Evolutionary conservation across 2,888 invertebrate species (phyloP).

Genomic region (Cataglyphis cursor): DNA sequence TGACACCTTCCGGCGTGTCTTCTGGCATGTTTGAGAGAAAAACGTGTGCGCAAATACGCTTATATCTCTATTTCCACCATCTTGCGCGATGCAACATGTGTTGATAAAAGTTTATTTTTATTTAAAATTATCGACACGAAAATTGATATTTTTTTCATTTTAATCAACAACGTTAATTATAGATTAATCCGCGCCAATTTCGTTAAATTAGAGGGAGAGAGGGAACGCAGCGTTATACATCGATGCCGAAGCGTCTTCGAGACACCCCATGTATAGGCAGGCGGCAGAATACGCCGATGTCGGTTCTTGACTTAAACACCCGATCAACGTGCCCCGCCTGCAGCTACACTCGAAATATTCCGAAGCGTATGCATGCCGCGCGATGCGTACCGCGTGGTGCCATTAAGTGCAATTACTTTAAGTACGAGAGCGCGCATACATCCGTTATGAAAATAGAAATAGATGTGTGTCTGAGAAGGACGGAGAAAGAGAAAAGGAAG

Average conservation of each 20-base stretch:
- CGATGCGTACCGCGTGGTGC: slow-evolving; percentile 52
- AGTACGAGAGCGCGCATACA: slow-evolving; percentile 62
- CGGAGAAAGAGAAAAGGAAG: slow-evolving; percentile 22
- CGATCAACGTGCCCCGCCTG: slow-evolving; percentile 56
- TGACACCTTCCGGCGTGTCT: slow-evolving; percentile 23
- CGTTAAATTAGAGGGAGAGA: not conserved
- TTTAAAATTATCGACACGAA: not conserved
- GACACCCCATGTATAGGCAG: slow-evolving; percentile 36
- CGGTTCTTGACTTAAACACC: slow-evolving; percentile 39
- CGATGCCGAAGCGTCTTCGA: not conserved
- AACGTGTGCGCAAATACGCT: not conserved
- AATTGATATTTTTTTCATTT: not conserved
- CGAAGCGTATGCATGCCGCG: slow-evolving; percentile 37
- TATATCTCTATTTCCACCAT: not conserved
- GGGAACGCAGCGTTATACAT: not conserved
- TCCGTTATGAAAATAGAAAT: slow-evolving; percentile 69
- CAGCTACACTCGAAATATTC: slow-evolving; percentile 55
- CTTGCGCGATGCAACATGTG: no score
- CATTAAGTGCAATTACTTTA: slow-evolving; percentile 78
- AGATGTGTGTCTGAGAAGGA: slow-evolving; percentile 53
- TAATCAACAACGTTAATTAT: not conserved
- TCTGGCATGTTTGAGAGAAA: not conserved
- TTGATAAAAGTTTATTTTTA: not conserved
- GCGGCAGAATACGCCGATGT: slow-evolving; percentile 21
- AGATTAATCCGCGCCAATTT: not conserved